These are phyloP conservation scores for Drosophila mimica DNA, from an alignment of 2,888 invertebrate species.

Conservation along the genomic window DNA sequence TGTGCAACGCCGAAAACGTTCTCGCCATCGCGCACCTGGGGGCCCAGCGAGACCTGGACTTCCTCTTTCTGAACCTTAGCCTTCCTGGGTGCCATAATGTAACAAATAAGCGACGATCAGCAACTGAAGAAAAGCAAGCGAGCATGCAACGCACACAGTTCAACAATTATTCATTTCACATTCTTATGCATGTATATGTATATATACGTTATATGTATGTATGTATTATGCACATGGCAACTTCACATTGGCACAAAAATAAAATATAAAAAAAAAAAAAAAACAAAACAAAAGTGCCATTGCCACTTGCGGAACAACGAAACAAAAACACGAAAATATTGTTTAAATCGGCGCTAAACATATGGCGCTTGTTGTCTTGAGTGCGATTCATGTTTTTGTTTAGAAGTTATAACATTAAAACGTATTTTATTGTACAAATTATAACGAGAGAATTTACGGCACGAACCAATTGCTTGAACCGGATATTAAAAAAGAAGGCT, in stretches of 20 bases:
- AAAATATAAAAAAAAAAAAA: slow-evolving; percentile 22
- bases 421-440: slow-evolving; percentile 44
- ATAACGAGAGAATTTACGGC: slow-evolving; percentile 63
- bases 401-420: slow-evolving; percentile 30
- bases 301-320: slow-evolving; percentile 12
- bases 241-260: slow-evolving; percentile 22
- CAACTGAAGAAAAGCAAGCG: slow-evolving; percentile 34
- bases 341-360: slow-evolving; percentile 7
- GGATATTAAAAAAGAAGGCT: slow-evolving; percentile 84
- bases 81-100: slow-evolving; percentile 97
- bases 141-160: slow-evolving; percentile 34
- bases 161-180: slow-evolving; percentile 37
- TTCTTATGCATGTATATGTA: background rate
- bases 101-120: slow-evolving; percentile 42
- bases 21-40: slow-evolving; percentile 98
- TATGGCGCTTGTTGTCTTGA: slow-evolving; percentile 1
- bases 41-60: slow-evolving; percentile 97
- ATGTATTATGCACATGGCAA: slow-evolving; percentile 47
- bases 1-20: slow-evolving; percentile 99
- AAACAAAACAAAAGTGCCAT: slow-evolving; percentile 40
- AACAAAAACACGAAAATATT: slow-evolving; percentile 47
- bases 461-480: slow-evolving; percentile 83
- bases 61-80: slow-evolving; percentile 98
- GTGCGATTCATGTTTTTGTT: slow-evolving; percentile 46
- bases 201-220: background rate